A percentile compares a stretch with the other conserved stretches of the same genome.
These are phyloP conservation scores for Oxygymnocypris stewartii DNA, from an alignment of 2,113 vertebrate genomes.

Conservation along the genomic window DNA sequence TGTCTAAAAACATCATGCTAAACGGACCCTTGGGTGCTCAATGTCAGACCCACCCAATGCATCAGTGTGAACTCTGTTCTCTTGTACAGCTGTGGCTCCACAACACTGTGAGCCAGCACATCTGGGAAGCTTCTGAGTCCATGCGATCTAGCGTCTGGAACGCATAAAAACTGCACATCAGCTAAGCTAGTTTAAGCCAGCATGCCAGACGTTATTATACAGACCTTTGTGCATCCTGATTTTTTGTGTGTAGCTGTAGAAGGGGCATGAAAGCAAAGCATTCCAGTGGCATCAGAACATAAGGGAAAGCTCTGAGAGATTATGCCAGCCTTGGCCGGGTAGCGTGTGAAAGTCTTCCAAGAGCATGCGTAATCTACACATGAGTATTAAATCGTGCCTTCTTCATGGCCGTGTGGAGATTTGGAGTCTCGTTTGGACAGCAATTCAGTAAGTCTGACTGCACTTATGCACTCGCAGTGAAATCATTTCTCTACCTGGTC, in stretches of 20 bases:
- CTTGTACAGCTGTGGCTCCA: conserved; percentile 67
- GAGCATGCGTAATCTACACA: neutral
- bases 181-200: conserved; percentile 53
- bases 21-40: neutral
- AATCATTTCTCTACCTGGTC: no score
- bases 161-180: conserved; percentile 62
- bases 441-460: neutral
- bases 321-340: neutral
- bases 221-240: conserved; percentile 16
- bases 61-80: conserved; percentile 13
- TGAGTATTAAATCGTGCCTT: neutral
- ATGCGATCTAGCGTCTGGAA: conserved; percentile 67
- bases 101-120: conserved; percentile 63
- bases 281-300: conserved; percentile 15
- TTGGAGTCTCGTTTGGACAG: neutral
- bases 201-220: conserved; percentile 43
- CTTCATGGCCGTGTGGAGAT: neutral
- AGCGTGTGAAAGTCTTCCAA: conserved; percentile 9
- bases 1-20: neutral
- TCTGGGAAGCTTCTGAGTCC: conserved; percentile 72
- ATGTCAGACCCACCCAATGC: conserved; percentile 27
- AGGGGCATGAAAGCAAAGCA: neutral
- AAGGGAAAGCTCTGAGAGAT: neutral
- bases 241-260: neutral
- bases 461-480: neutral